A percentile compares a stretch with the other conserved stretches of the same genome.
phyloP scores from a whole-genome alignment of 2,888 invertebrate species.

The Lysandra bellargus region DNA sequence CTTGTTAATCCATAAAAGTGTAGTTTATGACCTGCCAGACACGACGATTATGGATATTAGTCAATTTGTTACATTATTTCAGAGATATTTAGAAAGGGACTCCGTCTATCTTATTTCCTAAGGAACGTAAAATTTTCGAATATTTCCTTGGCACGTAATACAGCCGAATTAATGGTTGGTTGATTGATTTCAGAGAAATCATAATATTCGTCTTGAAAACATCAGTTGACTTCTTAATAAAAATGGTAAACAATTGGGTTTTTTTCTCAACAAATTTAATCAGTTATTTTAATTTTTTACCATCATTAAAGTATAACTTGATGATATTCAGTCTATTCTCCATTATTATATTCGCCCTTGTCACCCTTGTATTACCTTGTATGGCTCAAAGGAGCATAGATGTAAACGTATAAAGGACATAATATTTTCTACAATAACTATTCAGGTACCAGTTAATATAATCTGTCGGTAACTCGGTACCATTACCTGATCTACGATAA shows the following conservation, averaged over 20 bases:
- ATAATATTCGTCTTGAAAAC: too few species aligned
- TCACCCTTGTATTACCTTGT: not conserved
- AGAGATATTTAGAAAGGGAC: not conserved
- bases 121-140: too few species aligned
- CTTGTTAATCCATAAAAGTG: not conserved
- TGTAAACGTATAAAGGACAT: not conserved
- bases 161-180: too few species aligned
- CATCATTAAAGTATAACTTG: too few species aligned
- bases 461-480: slow-evolving; percentile 8
- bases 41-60: not conserved
- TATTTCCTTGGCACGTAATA: too few species aligned
- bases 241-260: too few species aligned
- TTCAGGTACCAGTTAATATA: slow-evolving; percentile 6
- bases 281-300: too few species aligned
- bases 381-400: not conserved
- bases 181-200: too few species aligned
- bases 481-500: slow-evolving; percentile 15
- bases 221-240: too few species aligned
- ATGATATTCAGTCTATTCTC: not conserved
- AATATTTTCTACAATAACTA: slow-evolving; percentile 13
- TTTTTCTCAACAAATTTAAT: too few species aligned
- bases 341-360: not conserved
- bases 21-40: not conserved
- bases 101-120: not conserved
- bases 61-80: not conserved